Evolutionary conservation across 2,113 vertebrate species (phyloP).

Genomic region (Ascaphus truei): DNA sequence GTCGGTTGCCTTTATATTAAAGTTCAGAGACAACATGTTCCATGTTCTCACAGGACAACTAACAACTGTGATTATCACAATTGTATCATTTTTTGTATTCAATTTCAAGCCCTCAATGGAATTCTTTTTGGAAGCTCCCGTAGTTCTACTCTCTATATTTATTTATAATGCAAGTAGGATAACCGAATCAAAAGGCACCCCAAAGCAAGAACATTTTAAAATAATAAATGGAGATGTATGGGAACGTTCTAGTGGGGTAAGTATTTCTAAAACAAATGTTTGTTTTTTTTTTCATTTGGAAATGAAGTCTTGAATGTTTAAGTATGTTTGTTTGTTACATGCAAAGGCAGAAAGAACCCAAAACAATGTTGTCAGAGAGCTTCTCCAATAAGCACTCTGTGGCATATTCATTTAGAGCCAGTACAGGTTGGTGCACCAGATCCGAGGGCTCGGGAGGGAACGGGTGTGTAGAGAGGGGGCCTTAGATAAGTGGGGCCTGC

Average conservation of each 20-base stretch:
- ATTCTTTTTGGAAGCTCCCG: slow-evolving; percentile 91
- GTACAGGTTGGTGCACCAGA: no score
- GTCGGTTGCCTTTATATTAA: slow-evolving; percentile 93
- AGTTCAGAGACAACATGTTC: slow-evolving; percentile 98
- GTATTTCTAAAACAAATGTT: slow-evolving; percentile 47
- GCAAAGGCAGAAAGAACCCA: no score
- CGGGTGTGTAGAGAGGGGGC: no score
- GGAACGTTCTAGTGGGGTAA: slow-evolving; percentile 89
- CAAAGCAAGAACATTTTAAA: slow-evolving; percentile 74
- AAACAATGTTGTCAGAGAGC: no score
- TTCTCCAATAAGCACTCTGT: no score
- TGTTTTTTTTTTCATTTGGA: neutral
- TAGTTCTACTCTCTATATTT: slow-evolving; percentile 90
- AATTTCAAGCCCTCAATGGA: slow-evolving; percentile 86
- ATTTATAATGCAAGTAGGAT: slow-evolving; percentile 84
- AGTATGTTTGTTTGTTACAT: no score
- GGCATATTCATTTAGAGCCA: no score
- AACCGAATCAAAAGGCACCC: slow-evolving; percentile 59
- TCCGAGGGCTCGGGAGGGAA: no score
- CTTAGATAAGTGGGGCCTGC: no score
- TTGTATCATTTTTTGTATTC: slow-evolving; percentile 83
- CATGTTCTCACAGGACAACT: slow-evolving; percentile 92
- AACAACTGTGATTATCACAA: slow-evolving; percentile 87
- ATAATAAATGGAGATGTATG: slow-evolving; percentile 75
- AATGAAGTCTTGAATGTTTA: no score